Evolutionary conservation across 2,113 vertebrate species (phyloP).

Genomic region (Aegotheles bennettii): DNA sequence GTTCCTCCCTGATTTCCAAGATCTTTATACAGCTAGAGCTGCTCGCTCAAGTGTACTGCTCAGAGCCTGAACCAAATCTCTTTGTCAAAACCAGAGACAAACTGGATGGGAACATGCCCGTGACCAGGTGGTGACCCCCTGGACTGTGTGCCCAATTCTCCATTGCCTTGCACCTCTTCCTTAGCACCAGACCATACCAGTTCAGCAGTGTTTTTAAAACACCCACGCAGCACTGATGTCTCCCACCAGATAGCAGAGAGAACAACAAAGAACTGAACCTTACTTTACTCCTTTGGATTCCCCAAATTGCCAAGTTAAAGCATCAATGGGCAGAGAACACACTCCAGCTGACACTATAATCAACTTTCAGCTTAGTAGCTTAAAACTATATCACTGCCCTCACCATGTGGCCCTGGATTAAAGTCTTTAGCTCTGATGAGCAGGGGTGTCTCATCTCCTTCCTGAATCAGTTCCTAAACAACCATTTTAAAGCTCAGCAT

Average conservation of each 20-base stretch:
- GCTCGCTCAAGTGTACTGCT: background rate
- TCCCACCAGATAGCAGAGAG: background rate
- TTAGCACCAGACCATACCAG: background rate
- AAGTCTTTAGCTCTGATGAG: background rate
- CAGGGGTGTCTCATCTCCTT: background rate
- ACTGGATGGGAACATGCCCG: background rate
- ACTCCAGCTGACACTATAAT: background rate
- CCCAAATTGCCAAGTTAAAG: background rate
- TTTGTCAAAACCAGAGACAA: background rate
- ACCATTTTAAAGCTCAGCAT: background rate
- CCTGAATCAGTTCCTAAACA: background rate
- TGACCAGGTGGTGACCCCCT: rapidly evolving
- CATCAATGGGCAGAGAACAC: background rate
- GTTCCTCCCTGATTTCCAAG: background rate
- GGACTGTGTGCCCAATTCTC: rapidly evolving
- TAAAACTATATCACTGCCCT: background rate
- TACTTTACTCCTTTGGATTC: background rate
- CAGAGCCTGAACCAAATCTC: background rate
- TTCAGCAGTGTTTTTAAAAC: background rate
- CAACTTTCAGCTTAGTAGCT: background rate
- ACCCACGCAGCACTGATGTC: background rate
- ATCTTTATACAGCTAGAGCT: background rate
- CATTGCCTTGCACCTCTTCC: background rate
- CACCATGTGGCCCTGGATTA: background rate
- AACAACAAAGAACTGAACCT: background rate